phyloP scores from a whole-genome alignment of 1,140 invertebrate species.

The Microvelia longipes region DNA sequence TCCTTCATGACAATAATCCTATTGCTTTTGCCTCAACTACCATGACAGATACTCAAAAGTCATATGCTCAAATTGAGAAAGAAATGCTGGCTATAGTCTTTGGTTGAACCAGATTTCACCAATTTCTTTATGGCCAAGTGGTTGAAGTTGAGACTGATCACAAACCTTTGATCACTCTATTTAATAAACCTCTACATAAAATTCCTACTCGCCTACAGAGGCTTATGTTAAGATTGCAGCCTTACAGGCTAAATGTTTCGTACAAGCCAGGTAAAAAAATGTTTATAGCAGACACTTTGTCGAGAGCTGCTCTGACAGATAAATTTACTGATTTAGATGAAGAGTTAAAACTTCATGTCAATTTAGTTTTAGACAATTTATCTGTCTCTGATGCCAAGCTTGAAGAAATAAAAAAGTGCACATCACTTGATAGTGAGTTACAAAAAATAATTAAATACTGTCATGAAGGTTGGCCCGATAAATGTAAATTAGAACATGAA shows the following conservation, averaged over 20 bases:
- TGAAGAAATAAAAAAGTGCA: background rate
- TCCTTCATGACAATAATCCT: constrained; percentile 25
- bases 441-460: background rate
- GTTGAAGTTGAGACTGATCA: constrained; percentile 7
- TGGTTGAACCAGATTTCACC: constrained; percentile 24
- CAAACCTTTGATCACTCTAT: background rate
- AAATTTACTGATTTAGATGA: background rate
- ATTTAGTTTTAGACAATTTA: background rate
- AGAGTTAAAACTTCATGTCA: background rate
- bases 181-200: background rate
- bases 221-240: background rate
- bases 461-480: background rate
- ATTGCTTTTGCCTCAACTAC: constrained; percentile 28
- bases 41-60: constrained; percentile 20
- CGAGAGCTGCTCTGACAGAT: background rate
- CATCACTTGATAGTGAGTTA: background rate
- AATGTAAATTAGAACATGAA: background rate
- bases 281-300: background rate
- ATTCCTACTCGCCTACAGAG: background rate
- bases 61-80: constrained; percentile 28
- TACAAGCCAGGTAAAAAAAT: background rate
- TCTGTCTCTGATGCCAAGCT: background rate
- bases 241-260: background rate
- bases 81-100: constrained; percentile 25
- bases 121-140: constrained; percentile 24